Evolutionary conservation across 2,113 vertebrate species (phyloP).

Genomic region (Sceloporus undulatus): DNA sequence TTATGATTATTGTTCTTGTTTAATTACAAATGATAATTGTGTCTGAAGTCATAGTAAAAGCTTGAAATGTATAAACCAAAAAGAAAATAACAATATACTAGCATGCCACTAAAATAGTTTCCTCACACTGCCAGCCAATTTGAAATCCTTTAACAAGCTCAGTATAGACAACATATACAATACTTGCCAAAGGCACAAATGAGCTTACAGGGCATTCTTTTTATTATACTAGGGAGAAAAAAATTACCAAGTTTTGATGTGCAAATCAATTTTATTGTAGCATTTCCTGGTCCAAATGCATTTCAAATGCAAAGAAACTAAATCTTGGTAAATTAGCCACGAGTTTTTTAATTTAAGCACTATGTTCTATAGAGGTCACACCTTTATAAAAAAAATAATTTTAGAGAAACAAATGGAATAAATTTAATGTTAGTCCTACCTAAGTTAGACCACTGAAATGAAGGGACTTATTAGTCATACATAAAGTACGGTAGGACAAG

Average conservation of each 20-base stretch:
- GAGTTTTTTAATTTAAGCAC: constrained; percentile 13
- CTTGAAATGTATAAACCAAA: constrained; percentile 61
- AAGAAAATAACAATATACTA: constrained; percentile 61
- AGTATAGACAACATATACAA: constrained; percentile 38
- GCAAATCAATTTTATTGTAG: constrained; percentile 53
- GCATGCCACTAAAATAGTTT: constrained; percentile 61
- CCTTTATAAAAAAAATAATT: constrained; percentile 19
- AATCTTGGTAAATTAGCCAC: constrained; percentile 44
- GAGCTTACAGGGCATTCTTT: constrained; percentile 55
- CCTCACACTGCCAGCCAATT: constrained; percentile 57
- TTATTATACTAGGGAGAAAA: constrained; percentile 22
- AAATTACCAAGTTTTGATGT: constrained; percentile 32
- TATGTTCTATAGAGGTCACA: constrained; percentile 19
- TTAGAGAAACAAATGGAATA: not conserved
- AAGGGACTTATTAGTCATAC: no score
- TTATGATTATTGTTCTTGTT: constrained; percentile 59
- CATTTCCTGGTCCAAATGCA: constrained; percentile 59
- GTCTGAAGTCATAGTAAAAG: constrained; percentile 64
- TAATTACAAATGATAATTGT: constrained; percentile 67
- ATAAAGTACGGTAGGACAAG: no score
- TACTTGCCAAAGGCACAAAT: constrained; percentile 61
- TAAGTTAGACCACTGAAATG: no score
- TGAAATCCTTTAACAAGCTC: constrained; percentile 61
- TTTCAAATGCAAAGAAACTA: constrained; percentile 46
- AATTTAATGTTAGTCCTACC: no score